Evolutionary conservation across 1,140 invertebrate genomes (phyloP).

Genomic region (Campoletis sonorensis): DNA sequence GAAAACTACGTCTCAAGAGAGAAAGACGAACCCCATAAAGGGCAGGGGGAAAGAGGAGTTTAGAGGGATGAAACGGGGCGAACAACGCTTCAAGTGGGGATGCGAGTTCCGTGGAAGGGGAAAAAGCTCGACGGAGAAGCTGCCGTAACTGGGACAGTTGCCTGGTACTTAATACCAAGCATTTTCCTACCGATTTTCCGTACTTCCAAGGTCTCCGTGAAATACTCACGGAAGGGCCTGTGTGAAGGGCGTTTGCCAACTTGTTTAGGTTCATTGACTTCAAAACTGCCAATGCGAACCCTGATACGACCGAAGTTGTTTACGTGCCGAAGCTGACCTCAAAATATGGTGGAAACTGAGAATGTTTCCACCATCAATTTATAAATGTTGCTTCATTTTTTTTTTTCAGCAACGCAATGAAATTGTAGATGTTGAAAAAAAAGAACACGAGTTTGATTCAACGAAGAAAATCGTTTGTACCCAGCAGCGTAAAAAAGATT

Average conservation of each 20-base stretch:
- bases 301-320: neutral
- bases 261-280: constrained; percentile 16
- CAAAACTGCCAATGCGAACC: neutral
- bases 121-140: neutral
- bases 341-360: too few relatives aligned
- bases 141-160: constrained; percentile 30
- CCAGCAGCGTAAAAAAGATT: too few relatives aligned
- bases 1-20: constrained; percentile 11
- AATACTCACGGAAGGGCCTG: constrained; percentile 6
- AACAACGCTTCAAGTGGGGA: neutral
- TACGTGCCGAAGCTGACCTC: neutral
- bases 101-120: neutral
- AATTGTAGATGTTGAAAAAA: too few relatives aligned
- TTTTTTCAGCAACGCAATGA: too few relatives aligned
- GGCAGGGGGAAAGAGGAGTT: neutral
- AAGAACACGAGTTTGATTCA: neutral
- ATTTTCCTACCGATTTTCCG: constrained; percentile 36
- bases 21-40: constrained; percentile 3
- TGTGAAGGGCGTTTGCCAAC: neutral
- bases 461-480: neutral
- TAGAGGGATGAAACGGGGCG: constrained; percentile 18
- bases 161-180: constrained; percentile 30
- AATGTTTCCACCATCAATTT: too few relatives aligned
- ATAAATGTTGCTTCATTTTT: too few relatives aligned
- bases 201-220: constrained; percentile 23